Evolutionary conservation across 53 echinoderm and acorn worm genomes (phyloP).

Genomic region (Mesocentrotus franciscanus): DNA sequence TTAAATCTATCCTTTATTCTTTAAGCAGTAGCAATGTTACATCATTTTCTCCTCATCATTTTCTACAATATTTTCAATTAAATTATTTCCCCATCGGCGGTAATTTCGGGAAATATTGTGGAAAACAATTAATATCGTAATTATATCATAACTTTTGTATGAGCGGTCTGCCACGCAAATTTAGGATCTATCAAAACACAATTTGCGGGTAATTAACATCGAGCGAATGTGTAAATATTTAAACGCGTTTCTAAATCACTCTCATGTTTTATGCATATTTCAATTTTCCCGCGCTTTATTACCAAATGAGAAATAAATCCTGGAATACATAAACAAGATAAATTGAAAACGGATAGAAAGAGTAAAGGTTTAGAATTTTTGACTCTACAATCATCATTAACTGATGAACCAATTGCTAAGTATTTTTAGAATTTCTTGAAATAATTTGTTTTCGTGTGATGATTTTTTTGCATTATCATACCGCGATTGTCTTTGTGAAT

Average conservation of each 20-base stretch:
- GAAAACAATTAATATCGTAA: neutral
- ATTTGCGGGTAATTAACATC: neutral
- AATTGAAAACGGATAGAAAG: neutral
- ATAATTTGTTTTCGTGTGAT: neutral
- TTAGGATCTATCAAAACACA: neutral
- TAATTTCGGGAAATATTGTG: neutral
- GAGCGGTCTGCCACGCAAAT: neutral
- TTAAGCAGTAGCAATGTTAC: neutral
- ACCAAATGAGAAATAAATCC: neutral
- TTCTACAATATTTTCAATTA: neutral
- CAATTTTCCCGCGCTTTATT: neutral
- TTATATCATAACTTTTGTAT: neutral
- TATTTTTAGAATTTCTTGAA: neutral
- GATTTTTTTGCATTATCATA: slow-evolving; percentile 14
- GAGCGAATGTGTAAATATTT: slow-evolving; percentile 1
- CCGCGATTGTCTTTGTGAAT: slow-evolving; percentile 19
- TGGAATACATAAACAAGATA: neutral
- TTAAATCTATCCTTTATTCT: neutral
- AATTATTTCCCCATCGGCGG: neutral
- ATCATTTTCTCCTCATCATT: neutral
- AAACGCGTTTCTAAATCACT: neutral
- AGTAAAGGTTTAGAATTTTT: neutral
- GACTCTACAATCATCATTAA: neutral
- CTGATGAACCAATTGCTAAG: neutral
- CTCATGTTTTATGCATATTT: slow-evolving; percentile 47